Evolutionary conservation across 1,140 invertebrate genomes (phyloP).

Genomic region (Drosophila pachea): DNA sequence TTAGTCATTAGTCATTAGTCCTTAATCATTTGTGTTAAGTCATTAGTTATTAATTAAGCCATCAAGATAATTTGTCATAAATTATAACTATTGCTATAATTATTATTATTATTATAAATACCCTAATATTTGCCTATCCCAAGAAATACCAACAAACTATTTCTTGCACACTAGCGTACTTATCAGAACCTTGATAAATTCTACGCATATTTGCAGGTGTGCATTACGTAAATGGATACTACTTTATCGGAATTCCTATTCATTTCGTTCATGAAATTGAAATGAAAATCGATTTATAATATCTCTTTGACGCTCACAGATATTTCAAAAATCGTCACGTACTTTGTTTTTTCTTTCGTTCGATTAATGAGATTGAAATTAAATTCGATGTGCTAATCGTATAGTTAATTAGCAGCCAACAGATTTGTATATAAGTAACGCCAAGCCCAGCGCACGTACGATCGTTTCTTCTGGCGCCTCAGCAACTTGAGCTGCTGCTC

Average conservation of each 20-base stretch:
- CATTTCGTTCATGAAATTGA: not conserved
- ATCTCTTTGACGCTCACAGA: not conserved
- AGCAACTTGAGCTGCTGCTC: constrained; percentile 53
- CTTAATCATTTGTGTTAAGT: no score
- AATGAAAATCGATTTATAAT: no score
- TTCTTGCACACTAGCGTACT: not conserved
- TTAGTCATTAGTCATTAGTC: not conserved
- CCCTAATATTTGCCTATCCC: not conserved
- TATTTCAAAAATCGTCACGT: constrained; percentile 3
- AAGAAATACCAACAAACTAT: not conserved
- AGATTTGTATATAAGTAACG: constrained; percentile 44
- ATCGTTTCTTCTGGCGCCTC: constrained; percentile 40
- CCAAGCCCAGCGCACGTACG: constrained; percentile 50
- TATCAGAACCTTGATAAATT: not conserved
- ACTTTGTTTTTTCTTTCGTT: not conserved
- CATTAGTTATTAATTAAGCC: not conserved
- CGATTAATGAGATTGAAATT: no score
- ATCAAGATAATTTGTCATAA: not conserved
- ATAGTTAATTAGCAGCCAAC: constrained; percentile 26
- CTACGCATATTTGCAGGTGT: not conserved
- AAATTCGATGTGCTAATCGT: not conserved
- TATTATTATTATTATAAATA: not conserved
- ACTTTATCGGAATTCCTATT: not conserved
- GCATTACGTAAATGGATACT: not conserved
- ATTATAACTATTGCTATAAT: not conserved